phyloP scores from a whole-genome alignment of 2,888 invertebrate species.

The Cotesia congregata region DNA sequence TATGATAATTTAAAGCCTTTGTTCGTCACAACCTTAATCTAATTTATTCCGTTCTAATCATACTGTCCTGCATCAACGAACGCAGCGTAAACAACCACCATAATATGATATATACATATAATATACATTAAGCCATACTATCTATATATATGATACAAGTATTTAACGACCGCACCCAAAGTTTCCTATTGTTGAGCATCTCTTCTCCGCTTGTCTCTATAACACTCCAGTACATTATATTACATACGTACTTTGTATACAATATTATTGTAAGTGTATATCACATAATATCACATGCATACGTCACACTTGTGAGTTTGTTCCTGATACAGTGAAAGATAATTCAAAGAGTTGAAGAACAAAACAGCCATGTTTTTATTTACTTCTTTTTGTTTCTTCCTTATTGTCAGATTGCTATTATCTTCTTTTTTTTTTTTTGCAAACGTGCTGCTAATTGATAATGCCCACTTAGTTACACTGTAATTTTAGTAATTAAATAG shows the following conservation, averaged over 20 bases:
- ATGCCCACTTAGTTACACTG: background rate
- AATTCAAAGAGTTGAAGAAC: background rate
- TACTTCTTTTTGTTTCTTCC: background rate
- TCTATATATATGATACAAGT: constrained; percentile 1
- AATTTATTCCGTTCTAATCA: constrained; percentile 20
- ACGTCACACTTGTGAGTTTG: background rate
- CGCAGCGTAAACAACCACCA: constrained; percentile 1
- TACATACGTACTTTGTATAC: background rate
- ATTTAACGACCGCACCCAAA: constrained; percentile 15
- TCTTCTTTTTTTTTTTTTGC: background rate
- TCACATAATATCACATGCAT: background rate
- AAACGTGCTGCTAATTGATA: background rate
- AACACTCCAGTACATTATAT: background rate
- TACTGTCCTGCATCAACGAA: constrained; percentile 1
- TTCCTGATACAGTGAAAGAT: background rate
- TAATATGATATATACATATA: constrained; percentile 4
- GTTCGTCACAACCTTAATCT: constrained; percentile 7
- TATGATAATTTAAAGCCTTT: constrained; percentile 14
- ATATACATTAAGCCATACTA: background rate
- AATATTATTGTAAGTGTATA: background rate
- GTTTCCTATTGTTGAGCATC: constrained; percentile 18
- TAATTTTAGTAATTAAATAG: background rate
- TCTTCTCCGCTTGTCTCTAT: background rate
- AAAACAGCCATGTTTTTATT: background rate
- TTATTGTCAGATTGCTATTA: background rate